phyloP scores from a whole-genome alignment of 2,797 vertebrate species.

The Micrastur ruficollis region DNA sequence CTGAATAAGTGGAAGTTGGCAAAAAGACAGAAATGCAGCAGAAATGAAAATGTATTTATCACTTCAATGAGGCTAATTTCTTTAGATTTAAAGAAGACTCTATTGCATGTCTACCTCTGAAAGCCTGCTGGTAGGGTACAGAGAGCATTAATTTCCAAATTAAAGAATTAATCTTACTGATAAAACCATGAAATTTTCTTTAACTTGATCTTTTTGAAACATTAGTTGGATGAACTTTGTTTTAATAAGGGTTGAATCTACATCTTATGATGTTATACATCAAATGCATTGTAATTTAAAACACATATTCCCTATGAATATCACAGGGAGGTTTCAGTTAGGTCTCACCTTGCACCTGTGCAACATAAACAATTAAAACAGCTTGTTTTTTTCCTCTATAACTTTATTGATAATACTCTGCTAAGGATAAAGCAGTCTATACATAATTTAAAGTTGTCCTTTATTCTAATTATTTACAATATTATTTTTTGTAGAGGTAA shows the following conservation, averaged over 20 bases:
- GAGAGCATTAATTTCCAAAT: neutral
- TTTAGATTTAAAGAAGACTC: neutral
- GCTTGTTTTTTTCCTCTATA: neutral
- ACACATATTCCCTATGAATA: neutral
- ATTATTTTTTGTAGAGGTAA: neutral
- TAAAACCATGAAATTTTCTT: neutral
- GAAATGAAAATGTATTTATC: neutral
- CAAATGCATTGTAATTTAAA: neutral
- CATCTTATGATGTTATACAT: neutral
- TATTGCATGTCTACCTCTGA: neutral
- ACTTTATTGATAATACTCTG: neutral
- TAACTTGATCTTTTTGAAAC: neutral
- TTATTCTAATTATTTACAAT: neutral
- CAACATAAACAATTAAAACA: neutral
- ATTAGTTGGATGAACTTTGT: neutral
- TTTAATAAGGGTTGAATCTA: neutral
- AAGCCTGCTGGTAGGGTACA: neutral
- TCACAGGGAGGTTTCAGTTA: neutral
- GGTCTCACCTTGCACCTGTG: neutral
- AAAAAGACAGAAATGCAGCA: neutral
- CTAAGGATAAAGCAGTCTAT: neutral
- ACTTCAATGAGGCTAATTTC: neutral
- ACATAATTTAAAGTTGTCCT: neutral
- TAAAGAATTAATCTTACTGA: neutral
- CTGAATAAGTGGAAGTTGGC: neutral